Evolutionary conservation across 1,140 invertebrate species (phyloP).

Genomic region (Geopemphigus sp.): DNA sequence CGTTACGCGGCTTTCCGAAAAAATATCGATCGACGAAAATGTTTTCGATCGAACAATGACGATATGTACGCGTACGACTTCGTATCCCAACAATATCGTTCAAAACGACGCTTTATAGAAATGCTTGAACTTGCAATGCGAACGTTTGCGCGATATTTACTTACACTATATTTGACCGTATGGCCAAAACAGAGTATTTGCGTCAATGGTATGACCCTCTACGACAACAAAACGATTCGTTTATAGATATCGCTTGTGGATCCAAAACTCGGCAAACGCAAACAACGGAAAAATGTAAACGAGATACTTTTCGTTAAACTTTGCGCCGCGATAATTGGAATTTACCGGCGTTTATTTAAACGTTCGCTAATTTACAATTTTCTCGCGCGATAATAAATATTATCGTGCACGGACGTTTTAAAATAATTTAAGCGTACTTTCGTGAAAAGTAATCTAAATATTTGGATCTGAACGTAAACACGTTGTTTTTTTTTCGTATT

Average conservation of each 20-base stretch:
- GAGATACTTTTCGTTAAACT: neutral
- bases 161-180: too few species aligned
- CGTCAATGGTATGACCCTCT: too few species aligned
- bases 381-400: neutral
- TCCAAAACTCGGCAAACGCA: neutral
- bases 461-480: constrained; percentile 37
- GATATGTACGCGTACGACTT: too few species aligned
- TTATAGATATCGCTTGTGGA: neutral
- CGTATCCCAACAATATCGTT: too few species aligned
- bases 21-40: neutral
- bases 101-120: too few species aligned
- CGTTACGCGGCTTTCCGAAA: neutral
- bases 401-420: neutral
- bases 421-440: neutral
- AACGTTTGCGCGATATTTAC: too few species aligned
- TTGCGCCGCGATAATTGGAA: too few species aligned
- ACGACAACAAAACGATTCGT: neutral
- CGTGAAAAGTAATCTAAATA: constrained; percentile 9
- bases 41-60: neutral
- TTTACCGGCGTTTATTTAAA: neutral
- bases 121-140: too few species aligned
- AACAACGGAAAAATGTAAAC: neutral
- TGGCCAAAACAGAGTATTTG: neutral
- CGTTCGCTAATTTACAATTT: neutral
- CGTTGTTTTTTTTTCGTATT: constrained; percentile 19